Base-by-base conservation (phyloP, 2,888 invertebrate species). In the Lissocephala sabroskyi region DNA sequence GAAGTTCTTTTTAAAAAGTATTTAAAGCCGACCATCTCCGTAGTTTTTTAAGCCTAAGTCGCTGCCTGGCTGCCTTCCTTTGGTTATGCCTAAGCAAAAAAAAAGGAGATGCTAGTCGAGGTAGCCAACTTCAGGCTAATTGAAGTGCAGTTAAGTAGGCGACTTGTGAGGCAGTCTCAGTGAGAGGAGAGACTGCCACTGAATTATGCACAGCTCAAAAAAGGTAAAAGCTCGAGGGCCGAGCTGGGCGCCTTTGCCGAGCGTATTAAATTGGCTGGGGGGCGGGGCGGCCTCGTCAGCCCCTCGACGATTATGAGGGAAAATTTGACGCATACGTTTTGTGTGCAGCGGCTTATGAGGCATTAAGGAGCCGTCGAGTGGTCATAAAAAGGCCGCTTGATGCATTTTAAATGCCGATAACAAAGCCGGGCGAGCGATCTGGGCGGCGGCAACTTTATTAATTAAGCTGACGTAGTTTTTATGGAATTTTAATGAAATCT, bases 141-240 rank as follows among this genome's bases (percentile, higher is more conserved):
- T 78, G 62, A 57, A 73, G 76, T 71, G 73, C 56, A 55, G 56
- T 48, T 53, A 55, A 53, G 18, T 28, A 13, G 13, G 30, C 30
- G 26, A n/a, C n/a, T n/a, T n/a, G n/a, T n/a, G n/a, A n/a, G n/a
- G n/a, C n/a, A n/a, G n/a, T n/a, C n/a, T n/a, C n/a, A n/a, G n/a
- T n/a, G n/a, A n/a, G n/a, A n/a, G n/a, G n/a, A n/a, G 71, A 73
- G 68, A 71, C 68, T 57, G 56, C 65, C 74, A 49, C 52, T 71
- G 65, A 79, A 71, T 79, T 76, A 79, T 71, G 71, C 65, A 71
- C 62, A 56, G 63, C 77, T 74, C 62, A 65, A 75, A 77, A 71
- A 79, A 74, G n/a, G n/a, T n/a, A n/a, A n/a, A n/a, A n/a, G n/a
- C n/a, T n/a, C n/a, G n/a, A n/a, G n/a, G n/a, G n/a, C n/a, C n/a